Evolutionary conservation across 2,888 invertebrate genomes (phyloP), one percentile per base, ranked within the genome.

Genomic region (Congeria kusceri): DNA sequence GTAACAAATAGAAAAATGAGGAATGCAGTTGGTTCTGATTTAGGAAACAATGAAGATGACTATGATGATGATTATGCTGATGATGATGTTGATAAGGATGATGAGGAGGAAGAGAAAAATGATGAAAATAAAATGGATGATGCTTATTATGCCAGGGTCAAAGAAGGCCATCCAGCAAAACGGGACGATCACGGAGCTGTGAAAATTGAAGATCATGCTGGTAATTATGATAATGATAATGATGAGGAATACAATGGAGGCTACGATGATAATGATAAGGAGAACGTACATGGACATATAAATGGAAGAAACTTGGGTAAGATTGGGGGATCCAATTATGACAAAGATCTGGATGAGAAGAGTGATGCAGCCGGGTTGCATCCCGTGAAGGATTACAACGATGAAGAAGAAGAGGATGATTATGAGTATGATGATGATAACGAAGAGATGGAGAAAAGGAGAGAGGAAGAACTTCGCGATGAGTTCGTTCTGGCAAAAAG

Each of bases 91-190:
- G 77, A 77, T 62, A 56, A 70, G 53, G 70, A 74, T 49, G 73
- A 76, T 63, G 68, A 66, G 58, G 75, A 80, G 47, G 82, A 77
- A 57, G 79, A 87, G 49, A 71, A 82, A n/a, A 69, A 84, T 28
- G 84, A 85, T 25, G 86, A 84, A 57, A 80, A 85, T 58, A 86
- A 84, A 57, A 79, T 84, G 29, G 80, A 85, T 69, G 83, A 88
- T 77, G 83, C 85, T 64, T 70, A 69, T 39, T 39, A 39, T 39
- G 39, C 39, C 15, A 39, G 39, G 39, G 39, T 39, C 3, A 39
- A 39, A 39, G 39, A 39, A 39, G 39, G 9, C 39, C 39, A 39
- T 39, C 13, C 39, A 5, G 39, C 15, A 11, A 39, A 39, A 39
- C 9, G 39, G 39, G 77, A 84, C 18, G 77, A 68, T 59, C 70